These are phyloP conservation scores for Dryomyza anilis DNA, from an alignment of 2,888 invertebrate genomes.

Conservation along the genomic window DNA sequence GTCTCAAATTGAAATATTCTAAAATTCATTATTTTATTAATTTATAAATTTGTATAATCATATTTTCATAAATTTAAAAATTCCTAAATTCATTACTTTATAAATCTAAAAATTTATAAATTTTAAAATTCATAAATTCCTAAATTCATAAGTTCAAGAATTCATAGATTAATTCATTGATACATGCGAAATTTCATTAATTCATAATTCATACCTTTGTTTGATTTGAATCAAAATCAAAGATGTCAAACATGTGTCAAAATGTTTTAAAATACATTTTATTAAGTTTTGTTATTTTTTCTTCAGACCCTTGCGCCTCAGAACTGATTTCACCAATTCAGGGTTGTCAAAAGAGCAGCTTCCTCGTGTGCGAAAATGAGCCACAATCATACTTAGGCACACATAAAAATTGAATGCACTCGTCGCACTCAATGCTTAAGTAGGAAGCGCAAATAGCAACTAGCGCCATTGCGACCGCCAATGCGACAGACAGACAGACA, in stretches of 20 bases:
- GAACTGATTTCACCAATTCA: too few relatives aligned
- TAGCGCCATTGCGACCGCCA: constrained; percentile 16
- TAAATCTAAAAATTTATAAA: constrained; percentile 11
- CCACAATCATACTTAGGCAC: background rate
- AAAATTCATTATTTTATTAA: background rate
- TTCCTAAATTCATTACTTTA: constrained; percentile 7
- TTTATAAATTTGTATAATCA: constrained; percentile 7
- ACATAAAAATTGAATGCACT: background rate
- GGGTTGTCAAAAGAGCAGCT: constrained; percentile 6
- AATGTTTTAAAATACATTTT: too few relatives aligned
- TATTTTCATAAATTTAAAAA: constrained; percentile 5
- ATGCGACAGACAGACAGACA: background rate
- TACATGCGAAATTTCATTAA: constrained; percentile 8
- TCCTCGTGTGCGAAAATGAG: background rate
- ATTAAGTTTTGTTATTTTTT: too few relatives aligned
- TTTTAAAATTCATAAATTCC: constrained; percentile 8
- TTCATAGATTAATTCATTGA: constrained; percentile 12
- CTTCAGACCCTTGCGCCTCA: too few relatives aligned
- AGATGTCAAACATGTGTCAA: too few relatives aligned
- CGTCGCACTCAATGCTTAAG: background rate
- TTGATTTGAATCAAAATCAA: too few relatives aligned
- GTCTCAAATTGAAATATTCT: background rate
- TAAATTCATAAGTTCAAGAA: constrained; percentile 13
- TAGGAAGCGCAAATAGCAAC: background rate
- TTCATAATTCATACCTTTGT: too few relatives aligned